Conservation (phyloP, 2,888 invertebrate genomes). For the Microplitis deprimator region DNA sequence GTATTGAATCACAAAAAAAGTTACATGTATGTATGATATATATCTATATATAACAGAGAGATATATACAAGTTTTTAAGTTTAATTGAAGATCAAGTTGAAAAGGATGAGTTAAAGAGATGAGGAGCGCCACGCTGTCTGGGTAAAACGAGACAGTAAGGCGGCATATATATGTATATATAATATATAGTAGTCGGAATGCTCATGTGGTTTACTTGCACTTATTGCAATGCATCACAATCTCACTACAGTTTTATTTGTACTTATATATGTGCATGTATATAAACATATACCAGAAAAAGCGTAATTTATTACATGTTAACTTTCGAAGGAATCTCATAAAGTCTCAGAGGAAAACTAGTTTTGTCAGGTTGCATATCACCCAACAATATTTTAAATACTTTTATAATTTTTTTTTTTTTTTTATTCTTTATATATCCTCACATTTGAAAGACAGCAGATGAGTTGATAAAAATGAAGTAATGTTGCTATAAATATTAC, state of each 20-base stretch:
- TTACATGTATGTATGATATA: no score
- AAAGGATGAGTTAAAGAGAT: conserved; percentile 10
- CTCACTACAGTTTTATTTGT: conserved; percentile 43
- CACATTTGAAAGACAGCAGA: conserved; percentile 5
- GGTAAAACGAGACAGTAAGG: conserved; percentile 66
- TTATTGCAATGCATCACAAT: conserved; percentile 58
- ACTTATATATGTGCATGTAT: conserved; percentile 24
- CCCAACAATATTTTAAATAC: neutral
- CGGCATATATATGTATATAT: conserved; percentile 46
- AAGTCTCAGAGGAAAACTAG: conserved; percentile 20
- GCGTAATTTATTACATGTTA: conserved; percentile 28
- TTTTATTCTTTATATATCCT: neutral
- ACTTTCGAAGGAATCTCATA: conserved; percentile 13
- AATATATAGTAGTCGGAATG: neutral
- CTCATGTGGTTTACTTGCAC: conserved; percentile 51
- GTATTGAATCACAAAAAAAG: neutral
- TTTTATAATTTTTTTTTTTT: neutral
- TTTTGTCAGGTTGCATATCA: conserved; percentile 9
- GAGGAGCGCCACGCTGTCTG: conserved; percentile 67
- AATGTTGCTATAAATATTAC: neutral
- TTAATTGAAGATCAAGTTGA: neutral
- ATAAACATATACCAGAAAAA: conserved; percentile 22
- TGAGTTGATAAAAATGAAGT: neutral
- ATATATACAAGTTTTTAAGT: conserved; percentile 9
- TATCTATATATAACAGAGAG: conserved; percentile 17